A percentile compares a stretch with the other conserved stretches of the same genome.
phyloP scores from a whole-genome alignment of 2,888 invertebrate genomes.

The Drosophila leonis region DNA sequence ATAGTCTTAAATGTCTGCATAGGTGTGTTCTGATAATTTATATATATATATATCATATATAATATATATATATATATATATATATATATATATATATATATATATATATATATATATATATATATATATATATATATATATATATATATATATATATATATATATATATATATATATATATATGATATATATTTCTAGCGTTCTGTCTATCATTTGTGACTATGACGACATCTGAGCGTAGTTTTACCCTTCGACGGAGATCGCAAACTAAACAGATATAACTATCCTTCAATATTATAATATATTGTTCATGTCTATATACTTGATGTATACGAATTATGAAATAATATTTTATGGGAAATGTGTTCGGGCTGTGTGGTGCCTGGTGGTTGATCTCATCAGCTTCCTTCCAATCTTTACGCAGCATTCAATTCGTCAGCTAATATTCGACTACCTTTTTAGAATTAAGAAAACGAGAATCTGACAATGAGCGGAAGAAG shows the following conservation, averaged over 20 bases:
- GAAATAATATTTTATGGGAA: not conserved
- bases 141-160: too few species aligned
- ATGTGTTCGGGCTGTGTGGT: not conserved
- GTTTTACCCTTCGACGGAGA: not conserved
- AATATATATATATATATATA: too few species aligned
- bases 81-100: too few species aligned
- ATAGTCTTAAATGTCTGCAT: too few species aligned
- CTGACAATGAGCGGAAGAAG: slow-evolving; percentile 94
- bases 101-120: too few species aligned
- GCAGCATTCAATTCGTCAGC: slow-evolving; percentile 2
- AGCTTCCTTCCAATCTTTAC: not conserved
- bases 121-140: not conserved
- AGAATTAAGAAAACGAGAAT: slow-evolving; percentile 93
- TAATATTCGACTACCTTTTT: slow-evolving; percentile 36
- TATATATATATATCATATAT: too few species aligned
- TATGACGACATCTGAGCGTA: not conserved
- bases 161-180: not conserved
- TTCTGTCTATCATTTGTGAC: not conserved
- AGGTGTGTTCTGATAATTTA: not conserved
- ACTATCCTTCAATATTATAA: not conserved
- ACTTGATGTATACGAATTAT: not conserved
- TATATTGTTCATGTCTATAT: not conserved
- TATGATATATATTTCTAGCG: not conserved
- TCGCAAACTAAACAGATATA: not conserved
- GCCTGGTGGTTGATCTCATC: not conserved